Percentiles rank a stretch among this genome's conserved stretches.
Conservation (phyloP, 2,113 vertebrate genomes). For the Gila orcuttii region DNA sequence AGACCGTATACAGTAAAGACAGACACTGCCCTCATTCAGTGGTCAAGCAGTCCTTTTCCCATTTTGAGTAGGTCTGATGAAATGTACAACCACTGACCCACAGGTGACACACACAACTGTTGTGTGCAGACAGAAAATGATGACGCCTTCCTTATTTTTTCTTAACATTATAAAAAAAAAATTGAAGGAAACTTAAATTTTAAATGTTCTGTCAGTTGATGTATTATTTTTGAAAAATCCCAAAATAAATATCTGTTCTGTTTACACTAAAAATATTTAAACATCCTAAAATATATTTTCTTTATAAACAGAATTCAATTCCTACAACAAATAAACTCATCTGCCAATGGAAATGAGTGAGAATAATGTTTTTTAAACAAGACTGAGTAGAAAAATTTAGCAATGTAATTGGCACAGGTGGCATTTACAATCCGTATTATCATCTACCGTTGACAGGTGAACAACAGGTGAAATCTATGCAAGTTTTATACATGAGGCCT, state of each 20-base stretch:
- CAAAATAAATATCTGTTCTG: too few relatives aligned
- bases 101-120: not conserved
- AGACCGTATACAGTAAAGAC: not conserved
- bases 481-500: too few relatives aligned
- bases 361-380: not conserved
- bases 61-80: not conserved
- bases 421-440: not conserved
- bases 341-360: not conserved
- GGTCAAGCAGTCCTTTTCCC: not conserved
- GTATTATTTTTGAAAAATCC: too few relatives aligned
- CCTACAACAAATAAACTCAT: not conserved
- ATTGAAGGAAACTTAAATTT: too few relatives aligned
- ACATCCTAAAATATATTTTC: too few relatives aligned
- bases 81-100: not conserved
- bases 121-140: not conserved
- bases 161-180: not conserved
- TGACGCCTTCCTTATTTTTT: not conserved
- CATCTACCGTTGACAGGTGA: not conserved
- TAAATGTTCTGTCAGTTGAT: too few relatives aligned
- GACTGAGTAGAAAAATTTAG: not conserved
- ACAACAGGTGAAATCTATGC: too few relatives aligned
- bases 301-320: not conserved
- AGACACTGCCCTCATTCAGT: not conserved
- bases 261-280: too few relatives aligned
- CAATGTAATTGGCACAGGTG: not conserved